Evolutionary conservation across 2,888 invertebrate species (phyloP), one percentile per base, ranked within the genome.

Genomic region (Caradrina kadenii): DNA sequence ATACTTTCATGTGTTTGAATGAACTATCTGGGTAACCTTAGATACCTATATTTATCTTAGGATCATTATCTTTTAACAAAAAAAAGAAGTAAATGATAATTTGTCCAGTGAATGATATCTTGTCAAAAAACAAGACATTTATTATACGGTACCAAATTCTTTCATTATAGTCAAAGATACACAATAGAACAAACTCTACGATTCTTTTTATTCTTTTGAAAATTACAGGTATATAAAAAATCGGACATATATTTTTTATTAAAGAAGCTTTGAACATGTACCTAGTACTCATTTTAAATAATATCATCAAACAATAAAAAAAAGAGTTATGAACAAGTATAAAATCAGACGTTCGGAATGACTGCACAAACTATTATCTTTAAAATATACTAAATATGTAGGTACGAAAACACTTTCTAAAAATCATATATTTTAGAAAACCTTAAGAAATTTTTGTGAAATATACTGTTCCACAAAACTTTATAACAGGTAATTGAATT

Each of bases 321-420:
- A 35, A 19, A 31, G 48, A 54, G 15, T 13, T 13, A 10, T 26
- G 1, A 62, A 58, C n/a, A 56, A 22, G 15, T 22, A 19, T 10
- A 0, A 22, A 45, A 13, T 45, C 3, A 10, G 19, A 45, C 21
- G 17, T 45, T 17, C 17, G 15, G 7, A 35, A 8, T 42, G 17
- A 45, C 45, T 45, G 6, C 45, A 45, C 45, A 17, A 45, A 45
- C 17, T 17, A 45, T 45, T 45, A 5, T 17, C 45, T 45, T 10
- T 42, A 15, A 45, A 39, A 35, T 35, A 35, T 31, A 31, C 2
- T 1, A n/a, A n/a, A n/a, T n/a, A n/a, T n/a, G n/a, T n/a, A n/a
- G n/a, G n/a, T n/a, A n/a, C 26, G 26, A 26, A 26, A 4, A 8
- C 11, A 52, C 61, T 62, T 62, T 62, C 52, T 62, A 52, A 5